phyloP scores from a whole-genome alignment of 2,888 invertebrate species.

The Pycnomerus fuliginosus region DNA sequence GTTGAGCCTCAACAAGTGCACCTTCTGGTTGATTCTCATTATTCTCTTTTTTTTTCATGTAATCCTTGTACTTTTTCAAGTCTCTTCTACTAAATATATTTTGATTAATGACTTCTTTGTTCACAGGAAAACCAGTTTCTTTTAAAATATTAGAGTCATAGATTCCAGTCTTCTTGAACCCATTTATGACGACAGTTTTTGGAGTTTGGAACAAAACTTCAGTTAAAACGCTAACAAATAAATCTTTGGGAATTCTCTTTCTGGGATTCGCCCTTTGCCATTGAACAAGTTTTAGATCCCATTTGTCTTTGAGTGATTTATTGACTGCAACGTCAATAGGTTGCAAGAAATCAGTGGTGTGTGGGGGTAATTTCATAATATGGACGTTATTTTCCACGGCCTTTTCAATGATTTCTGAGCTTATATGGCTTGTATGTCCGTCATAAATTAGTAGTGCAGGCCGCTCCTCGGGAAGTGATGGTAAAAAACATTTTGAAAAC shows the following conservation, averaged over 20 bases:
- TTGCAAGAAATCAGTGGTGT: neutral
- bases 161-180: neutral
- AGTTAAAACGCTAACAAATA: neutral
- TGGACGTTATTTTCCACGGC: neutral
- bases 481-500: neutral
- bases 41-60: no score
- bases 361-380: neutral
- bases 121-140: no score
- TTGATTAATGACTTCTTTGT: no score
- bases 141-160: neutral
- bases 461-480: neutral
- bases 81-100: no score
- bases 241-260: neutral
- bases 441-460: neutral
- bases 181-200: neutral
- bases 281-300: neutral
- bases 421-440: neutral
- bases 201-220: neutral
- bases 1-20: no score
- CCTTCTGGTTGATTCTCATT: no score
- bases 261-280: neutral
- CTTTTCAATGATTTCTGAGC: neutral
- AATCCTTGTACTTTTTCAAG: no score
- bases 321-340: neutral
- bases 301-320: neutral